Evolutionary conservation across 2,113 vertebrate genomes (phyloP).

Genomic region (Saccopteryx bilineata): DNA sequence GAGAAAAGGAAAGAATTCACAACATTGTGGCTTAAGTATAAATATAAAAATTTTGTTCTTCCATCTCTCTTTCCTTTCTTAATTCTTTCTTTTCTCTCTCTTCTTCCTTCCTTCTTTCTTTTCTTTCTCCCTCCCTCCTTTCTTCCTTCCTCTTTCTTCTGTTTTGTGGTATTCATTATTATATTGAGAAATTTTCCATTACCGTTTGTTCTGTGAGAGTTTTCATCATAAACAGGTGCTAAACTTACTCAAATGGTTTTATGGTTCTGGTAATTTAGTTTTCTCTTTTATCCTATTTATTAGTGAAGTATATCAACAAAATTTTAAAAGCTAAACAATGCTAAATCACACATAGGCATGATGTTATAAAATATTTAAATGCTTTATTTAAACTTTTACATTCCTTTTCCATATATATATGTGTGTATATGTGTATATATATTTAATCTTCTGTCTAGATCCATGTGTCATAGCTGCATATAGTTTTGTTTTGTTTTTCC

Average conservation of each 20-base stretch:
- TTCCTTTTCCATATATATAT: background rate
- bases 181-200: background rate
- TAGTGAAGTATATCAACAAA: background rate
- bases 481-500: background rate
- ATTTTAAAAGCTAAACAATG: background rate
- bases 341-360: background rate
- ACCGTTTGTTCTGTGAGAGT: background rate
- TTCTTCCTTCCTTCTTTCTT: no score
- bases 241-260: background rate
- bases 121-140: rapidly evolving
- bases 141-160: background rate
- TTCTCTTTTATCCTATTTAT: background rate
- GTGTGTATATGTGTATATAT: background rate
- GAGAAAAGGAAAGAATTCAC: background rate
- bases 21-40: background rate
- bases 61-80: background rate
- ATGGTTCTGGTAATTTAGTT: background rate
- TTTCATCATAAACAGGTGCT: background rate
- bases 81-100: background rate
- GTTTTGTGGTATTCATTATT: background rate
- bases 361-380: background rate
- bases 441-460: background rate
- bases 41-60: background rate
- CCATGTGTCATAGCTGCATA: background rate
- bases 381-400: background rate